These are phyloP conservation scores for Gobionotothen gibberifrons DNA, from an alignment of 2,797 vertebrate genomes.

Conservation along the genomic window DNA sequence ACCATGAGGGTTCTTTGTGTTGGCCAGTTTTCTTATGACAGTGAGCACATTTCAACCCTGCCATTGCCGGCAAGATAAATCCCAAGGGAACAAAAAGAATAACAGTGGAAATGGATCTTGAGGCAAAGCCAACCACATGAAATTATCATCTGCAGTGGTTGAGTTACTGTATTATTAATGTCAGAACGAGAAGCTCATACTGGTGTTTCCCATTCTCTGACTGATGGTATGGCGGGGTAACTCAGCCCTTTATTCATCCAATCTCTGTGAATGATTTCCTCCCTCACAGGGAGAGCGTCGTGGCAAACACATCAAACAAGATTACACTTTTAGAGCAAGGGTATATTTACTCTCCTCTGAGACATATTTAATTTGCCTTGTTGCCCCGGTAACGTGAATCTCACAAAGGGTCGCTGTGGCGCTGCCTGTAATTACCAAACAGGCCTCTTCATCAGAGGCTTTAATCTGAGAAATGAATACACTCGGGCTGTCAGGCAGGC, in stretches of 20 bases:
- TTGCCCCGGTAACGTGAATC: slow-evolving; percentile 79
- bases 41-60: slow-evolving; percentile 15
- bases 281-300: slow-evolving; percentile 53
- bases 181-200: slow-evolving; percentile 46
- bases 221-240: slow-evolving; percentile 44
- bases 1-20: slow-evolving; percentile 18
- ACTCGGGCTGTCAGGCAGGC: slow-evolving; percentile 47
- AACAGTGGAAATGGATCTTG: slow-evolving; percentile 44
- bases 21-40: slow-evolving; percentile 11
- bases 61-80: slow-evolving; percentile 14
- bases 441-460: slow-evolving; percentile 79
- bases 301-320: slow-evolving; percentile 75
- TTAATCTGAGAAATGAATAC: slow-evolving; percentile 78
- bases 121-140: slow-evolving; percentile 29
- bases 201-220: slow-evolving; percentile 40
- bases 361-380: slow-evolving; percentile 78
- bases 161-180: slow-evolving; percentile 61
- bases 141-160: slow-evolving; percentile 44
- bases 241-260: slow-evolving; percentile 53
- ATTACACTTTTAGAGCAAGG: slow-evolving; percentile 77
- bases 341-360: slow-evolving; percentile 79
- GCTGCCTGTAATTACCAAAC: slow-evolving; percentile 82
- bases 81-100: slow-evolving; percentile 21
- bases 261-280: slow-evolving; percentile 61
- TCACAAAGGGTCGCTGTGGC: slow-evolving; percentile 73